phyloP scores from a whole-genome alignment of 2,797 vertebrate genomes.

The Sylvilagus floridanus region DNA sequence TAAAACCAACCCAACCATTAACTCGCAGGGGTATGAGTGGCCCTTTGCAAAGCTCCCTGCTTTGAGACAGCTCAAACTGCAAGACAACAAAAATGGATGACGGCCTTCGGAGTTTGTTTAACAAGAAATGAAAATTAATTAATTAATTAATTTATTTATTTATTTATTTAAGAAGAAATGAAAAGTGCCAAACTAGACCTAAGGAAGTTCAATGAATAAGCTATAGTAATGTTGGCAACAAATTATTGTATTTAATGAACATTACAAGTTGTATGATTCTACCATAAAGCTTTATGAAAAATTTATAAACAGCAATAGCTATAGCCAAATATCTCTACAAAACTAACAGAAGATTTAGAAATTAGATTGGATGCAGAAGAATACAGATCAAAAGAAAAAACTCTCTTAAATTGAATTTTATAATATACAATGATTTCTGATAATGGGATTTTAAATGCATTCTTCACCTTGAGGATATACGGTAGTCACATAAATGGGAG shows the following conservation, averaged over 20 bases:
- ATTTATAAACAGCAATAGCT: neutral
- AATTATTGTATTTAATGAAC: slow-evolving; percentile 36
- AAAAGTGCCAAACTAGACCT: slow-evolving; percentile 36
- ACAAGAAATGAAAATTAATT: slow-evolving; percentile 23
- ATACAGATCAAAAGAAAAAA: neutral
- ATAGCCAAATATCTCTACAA: slow-evolving; percentile 3
- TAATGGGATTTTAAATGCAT: neutral
- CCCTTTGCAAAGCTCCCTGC: slow-evolving; percentile 37
- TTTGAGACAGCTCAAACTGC: slow-evolving; percentile 31
- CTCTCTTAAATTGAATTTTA: slow-evolving; percentile 14
- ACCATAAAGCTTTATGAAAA: slow-evolving; percentile 1
- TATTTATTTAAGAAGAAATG: slow-evolving; percentile 1
- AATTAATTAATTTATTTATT: neutral
- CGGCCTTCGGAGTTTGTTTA: neutral
- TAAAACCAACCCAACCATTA: neutral
- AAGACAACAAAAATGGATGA: neutral
- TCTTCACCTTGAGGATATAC: neutral
- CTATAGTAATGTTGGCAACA: slow-evolving; percentile 13
- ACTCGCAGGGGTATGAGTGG: neutral
- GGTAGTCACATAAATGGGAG: neutral
- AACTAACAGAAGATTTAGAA: slow-evolving; percentile 50
- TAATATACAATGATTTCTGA: slow-evolving; percentile 8
- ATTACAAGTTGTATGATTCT: slow-evolving; percentile 37
- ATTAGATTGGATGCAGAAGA: slow-evolving; percentile 23
- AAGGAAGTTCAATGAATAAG: slow-evolving; percentile 40